Evolutionary conservation across 2,888 invertebrate genomes (phyloP), one percentile per base, ranked within the genome.

Genomic region (Marasmarcha lunaedactyla): DNA sequence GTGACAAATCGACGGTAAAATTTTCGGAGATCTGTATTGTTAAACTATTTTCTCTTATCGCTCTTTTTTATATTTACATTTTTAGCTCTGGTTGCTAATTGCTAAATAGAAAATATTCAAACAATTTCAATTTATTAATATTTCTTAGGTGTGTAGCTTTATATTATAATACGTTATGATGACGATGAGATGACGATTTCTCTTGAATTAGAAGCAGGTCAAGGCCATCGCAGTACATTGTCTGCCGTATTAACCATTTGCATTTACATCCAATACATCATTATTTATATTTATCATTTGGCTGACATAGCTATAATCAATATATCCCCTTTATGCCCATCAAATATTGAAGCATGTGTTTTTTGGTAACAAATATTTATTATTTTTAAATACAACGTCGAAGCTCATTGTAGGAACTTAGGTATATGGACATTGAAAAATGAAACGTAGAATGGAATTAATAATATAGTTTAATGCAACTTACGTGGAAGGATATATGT

Each of bases 131-230:
- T 5, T 25, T n/a, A n/a, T n/a, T n/a, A n/a, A n/a, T n/a, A n/a
- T n/a, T n/a, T n/a, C n/a, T n/a, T n/a, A n/a, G n/a, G n/a, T n/a
- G n/a, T n/a, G n/a, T n/a, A n/a, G n/a, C n/a, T n/a, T n/a, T 20
- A 20, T 7, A 20, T 20, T 20, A 7, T 5, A 20, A 20, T 20
- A 20, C 20, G 20, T 20, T 14, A 2, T 7, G 3, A 30, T 15
- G 2, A 14, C 10, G 14, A 35, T 15, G 15, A 54, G 59, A 63
- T 70, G 63, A 66, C 67, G 74, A 73, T 81, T 79, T 79, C 79
- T 72, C 54, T 46, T 45, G 26, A 41, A 41, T 43, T 51, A 73
- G 14, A 42, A 63, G 55, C 59, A 45, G 76, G 81, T 72, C 81
- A 81, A 81, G 81, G 81, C 62, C 69, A 63, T 30, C 10, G 20